Evolutionary conservation across 2,113 vertebrate species (phyloP), one percentile per base, ranked within the genome.

Genomic region (Haemorhous mexicanus): DNA sequence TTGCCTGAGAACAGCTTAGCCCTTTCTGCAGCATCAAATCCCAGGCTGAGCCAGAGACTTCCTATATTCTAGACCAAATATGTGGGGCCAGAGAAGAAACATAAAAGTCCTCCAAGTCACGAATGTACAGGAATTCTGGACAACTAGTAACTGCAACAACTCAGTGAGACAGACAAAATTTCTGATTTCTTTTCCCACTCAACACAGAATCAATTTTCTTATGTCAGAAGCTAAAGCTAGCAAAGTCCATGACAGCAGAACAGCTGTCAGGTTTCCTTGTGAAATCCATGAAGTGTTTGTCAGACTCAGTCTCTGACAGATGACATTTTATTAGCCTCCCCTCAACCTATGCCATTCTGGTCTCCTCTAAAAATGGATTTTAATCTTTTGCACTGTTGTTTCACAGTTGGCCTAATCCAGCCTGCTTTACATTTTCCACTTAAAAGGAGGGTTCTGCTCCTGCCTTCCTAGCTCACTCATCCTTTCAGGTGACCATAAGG

Each of bases 201-300:
- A 68, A 84, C 20, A 74, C 30, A 80, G 55, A 80, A 62, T 43
- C n/a, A 10, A 35, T 80, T 35, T 90, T 88, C 35, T 46, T 52
- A 35, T 69, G 50, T 66, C 47, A 79, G 49, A 82, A 93, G 89
- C 16, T 49, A 52, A 95, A 73, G 76, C 39, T 17, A 84, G 72
- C 35, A 70, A 90, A 93, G 70, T 39, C 46, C 69, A 62, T 1
- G 4, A 59, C 70, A 81, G 53, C 22, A 80, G n/a, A 90, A 92
- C 10, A 94, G 53, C 70, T 90, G 88, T 62, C 92, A 76, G 28
- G 18, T 73, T 90, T 93, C 90, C 55, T 93, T 90, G 88, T 81
- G 50, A 79, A 93, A 90, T 46, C 26, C 62, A 67, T 9, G 0
- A 47, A 73, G 41, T 18, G 32, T 87, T 85, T 87, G 67, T 73